A percentile compares a stretch with the other conserved stretches of the same genome.
These are phyloP conservation scores for Camponotus fellah DNA, from an alignment of 2,888 invertebrate species.

Conservation along the genomic window DNA sequence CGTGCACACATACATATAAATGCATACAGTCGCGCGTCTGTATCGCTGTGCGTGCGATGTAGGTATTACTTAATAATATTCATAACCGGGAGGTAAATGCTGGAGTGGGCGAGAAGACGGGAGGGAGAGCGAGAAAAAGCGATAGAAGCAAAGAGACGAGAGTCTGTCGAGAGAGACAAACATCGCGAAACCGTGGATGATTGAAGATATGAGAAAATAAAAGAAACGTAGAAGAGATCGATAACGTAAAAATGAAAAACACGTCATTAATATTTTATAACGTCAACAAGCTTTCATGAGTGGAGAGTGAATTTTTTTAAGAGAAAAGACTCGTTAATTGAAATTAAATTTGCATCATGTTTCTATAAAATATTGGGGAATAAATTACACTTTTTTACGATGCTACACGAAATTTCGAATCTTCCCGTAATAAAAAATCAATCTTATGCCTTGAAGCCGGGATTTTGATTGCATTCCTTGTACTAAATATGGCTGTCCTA, in stretches of 20 bases:
- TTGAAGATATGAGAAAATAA: slow-evolving; percentile 20
- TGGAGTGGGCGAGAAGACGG: slow-evolving; percentile 67
- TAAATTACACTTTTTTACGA: not conserved
- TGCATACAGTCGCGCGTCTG: slow-evolving; percentile 40
- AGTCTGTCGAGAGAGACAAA: slow-evolving; percentile 17
- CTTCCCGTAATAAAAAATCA: not conserved
- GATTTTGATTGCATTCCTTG: not conserved
- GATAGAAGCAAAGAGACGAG: slow-evolving; percentile 30
- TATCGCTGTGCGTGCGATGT: slow-evolving; percentile 65
- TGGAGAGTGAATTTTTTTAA: slow-evolving; percentile 9
- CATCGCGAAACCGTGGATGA: slow-evolving; percentile 26
- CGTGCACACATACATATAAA: slow-evolving; percentile 33
- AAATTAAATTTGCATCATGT: not conserved
- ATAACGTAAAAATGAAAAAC: slow-evolving; percentile 56
- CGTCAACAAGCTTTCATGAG: slow-evolving; percentile 6
- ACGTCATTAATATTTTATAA: slow-evolving; percentile 36
- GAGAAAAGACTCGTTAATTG: slow-evolving; percentile 9
- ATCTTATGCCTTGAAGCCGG: not conserved
- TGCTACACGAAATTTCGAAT: not conserved
- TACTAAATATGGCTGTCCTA: slow-evolving; percentile 8
- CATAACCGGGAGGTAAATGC: slow-evolving; percentile 79
- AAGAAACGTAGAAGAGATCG: slow-evolving; percentile 39
- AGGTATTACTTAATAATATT: slow-evolving; percentile 84
- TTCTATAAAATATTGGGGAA: not conserved
- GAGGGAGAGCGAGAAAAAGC: slow-evolving; percentile 63